Percentiles rank a stretch among this genome's conserved stretches.
These are phyloP conservation scores for Atrichornis clamosus DNA, from an alignment of 2,113 vertebrate species.

Conservation along the genomic window DNA sequence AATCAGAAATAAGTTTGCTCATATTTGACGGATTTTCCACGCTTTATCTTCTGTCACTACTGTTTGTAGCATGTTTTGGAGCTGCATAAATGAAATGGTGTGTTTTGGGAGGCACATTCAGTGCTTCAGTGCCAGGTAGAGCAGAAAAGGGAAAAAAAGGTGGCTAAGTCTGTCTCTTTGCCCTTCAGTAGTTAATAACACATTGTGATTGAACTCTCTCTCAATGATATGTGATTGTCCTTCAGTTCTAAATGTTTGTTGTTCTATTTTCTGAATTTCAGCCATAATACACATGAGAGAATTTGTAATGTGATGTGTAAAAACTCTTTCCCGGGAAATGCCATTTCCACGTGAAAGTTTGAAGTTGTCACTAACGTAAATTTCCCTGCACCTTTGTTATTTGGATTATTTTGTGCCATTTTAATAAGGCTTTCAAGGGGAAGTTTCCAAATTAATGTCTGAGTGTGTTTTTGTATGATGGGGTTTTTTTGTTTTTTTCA, in stretches of 20 bases:
- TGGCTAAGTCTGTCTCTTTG: not conserved
- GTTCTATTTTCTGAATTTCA: constrained; percentile 31
- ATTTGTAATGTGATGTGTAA: not conserved
- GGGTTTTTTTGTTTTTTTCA: not conserved
- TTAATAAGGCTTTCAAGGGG: not conserved
- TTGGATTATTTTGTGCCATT: not conserved
- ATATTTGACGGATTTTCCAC: not conserved
- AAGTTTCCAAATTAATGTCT: not conserved
- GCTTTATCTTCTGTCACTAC: not conserved
- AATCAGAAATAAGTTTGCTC: not conserved
- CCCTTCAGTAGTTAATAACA: not conserved
- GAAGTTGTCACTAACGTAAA: not conserved
- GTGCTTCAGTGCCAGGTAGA: not conserved
- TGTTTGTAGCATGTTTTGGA: not conserved
- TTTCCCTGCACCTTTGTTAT: not conserved
- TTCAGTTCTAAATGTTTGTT: not conserved
- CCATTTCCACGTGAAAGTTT: not conserved
- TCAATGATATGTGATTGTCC: not conserved
- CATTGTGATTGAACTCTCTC: constrained; percentile 40
- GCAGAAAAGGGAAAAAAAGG: not conserved
- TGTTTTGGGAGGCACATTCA: not conserved
- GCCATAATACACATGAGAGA: not conserved
- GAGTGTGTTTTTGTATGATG: not conserved
- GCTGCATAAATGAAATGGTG: not conserved
- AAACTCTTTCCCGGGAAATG: constrained; percentile 10